phyloP scores from a whole-genome alignment of 2,797 vertebrate species.

The Hippocampus kuda region DNA sequence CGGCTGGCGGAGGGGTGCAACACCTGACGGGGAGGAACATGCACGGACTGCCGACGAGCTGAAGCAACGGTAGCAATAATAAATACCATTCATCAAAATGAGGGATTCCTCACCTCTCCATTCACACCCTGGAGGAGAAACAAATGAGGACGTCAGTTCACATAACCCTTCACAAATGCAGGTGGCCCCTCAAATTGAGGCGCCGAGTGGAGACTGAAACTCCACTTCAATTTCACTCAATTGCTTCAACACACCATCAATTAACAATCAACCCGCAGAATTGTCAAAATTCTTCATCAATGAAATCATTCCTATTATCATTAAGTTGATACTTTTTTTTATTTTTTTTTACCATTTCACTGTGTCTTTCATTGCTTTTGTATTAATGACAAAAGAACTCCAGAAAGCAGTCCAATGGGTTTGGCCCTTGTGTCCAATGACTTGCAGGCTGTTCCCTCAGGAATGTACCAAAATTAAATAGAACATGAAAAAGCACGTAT shows the following conservation, averaged over 20 bases:
- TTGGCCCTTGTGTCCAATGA: not conserved
- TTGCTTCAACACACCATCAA: not conserved
- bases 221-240: not conserved
- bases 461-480: too few species aligned
- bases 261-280: not conserved
- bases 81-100: conserved; percentile 66
- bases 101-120: conserved; percentile 56
- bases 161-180: conserved; percentile 15
- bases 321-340: not conserved
- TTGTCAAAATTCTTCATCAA: not conserved
- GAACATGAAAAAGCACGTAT: too few species aligned
- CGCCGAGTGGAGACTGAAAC: not conserved
- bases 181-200: not conserved
- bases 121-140: conserved; percentile 64
- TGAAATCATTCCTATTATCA: not conserved
- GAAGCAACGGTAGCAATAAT: conserved; percentile 56
- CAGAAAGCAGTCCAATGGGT: too few species aligned
- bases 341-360: not conserved
- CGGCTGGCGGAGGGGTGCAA: conserved; percentile 13
- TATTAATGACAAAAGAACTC: too few species aligned
- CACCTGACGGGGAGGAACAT: conserved; percentile 26
- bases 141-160: conserved; percentile 50
- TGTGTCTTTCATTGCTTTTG: not conserved
- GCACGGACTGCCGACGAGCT: conserved; percentile 34
- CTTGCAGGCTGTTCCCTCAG: too few species aligned